Conservation (phyloP, 1,140 invertebrate species). For the Stenopsyche tienmushanensis region DNA sequence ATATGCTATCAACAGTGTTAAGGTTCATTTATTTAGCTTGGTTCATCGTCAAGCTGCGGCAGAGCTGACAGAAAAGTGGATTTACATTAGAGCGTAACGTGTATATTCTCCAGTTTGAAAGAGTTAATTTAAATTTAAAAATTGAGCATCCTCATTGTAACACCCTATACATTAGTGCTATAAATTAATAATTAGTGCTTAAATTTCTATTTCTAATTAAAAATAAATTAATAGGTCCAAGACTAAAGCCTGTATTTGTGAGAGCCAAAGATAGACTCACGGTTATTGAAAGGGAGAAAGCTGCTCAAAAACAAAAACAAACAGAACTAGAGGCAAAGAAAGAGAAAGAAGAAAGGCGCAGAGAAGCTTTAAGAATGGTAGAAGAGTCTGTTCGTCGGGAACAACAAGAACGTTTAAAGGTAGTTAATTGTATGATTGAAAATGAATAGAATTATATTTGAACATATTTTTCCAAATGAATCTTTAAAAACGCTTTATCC, state of each 20-base stretch:
- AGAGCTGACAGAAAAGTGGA: no score
- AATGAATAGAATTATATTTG: background rate
- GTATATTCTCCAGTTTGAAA: no score
- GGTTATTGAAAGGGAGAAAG: conserved; percentile 90
- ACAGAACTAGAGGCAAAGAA: conserved; percentile 75
- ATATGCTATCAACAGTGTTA: no score
- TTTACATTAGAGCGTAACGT: no score
- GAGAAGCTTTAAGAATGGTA: conserved; percentile 86
- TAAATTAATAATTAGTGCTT: background rate
- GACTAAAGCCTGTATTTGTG: conserved; percentile 97
- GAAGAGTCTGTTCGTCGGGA: conserved; percentile 87
- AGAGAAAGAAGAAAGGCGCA: conserved; percentile 77
- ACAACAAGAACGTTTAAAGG: conserved; percentile 52
- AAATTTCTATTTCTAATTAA: background rate
- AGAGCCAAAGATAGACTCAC: conserved; percentile 92
- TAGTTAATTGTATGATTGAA: conserved; percentile 7
- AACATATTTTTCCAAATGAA: conserved; percentile 12
- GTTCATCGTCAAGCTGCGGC: no score
- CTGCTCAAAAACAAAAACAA: conserved; percentile 82
- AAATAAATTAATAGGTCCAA: conserved; percentile 58
- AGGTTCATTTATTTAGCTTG: no score
- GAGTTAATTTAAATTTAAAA: no score
- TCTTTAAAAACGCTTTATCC: conserved; percentile 1
- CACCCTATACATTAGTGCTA: background rate
- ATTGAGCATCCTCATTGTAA: background rate